Percentiles rank a stretch among this genome's conserved stretches.
Evolutionary conservation across 2,113 vertebrate genomes (phyloP).

Genomic region (Phainopepla nitens): DNA sequence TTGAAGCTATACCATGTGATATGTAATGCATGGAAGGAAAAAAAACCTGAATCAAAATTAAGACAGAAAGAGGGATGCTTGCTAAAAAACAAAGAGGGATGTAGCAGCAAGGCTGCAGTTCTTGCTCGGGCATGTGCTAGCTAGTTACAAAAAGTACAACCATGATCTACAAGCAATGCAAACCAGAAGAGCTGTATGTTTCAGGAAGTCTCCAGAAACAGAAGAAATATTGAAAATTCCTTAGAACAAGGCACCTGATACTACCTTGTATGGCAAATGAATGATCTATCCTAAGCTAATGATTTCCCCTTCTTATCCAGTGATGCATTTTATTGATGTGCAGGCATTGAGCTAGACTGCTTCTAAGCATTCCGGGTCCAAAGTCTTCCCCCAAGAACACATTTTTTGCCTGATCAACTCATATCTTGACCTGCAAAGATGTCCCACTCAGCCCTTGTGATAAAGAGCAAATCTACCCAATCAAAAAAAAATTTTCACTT

Average conservation of each 20-base stretch:
- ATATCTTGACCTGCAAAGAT: not conserved
- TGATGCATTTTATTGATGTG: not conserved
- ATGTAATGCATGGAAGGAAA: not conserved
- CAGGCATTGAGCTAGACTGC: not conserved
- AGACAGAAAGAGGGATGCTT: not conserved
- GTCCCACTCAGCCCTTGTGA: not conserved
- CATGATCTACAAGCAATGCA: not conserved
- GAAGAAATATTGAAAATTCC: not conserved
- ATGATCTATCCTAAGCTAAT: not conserved
- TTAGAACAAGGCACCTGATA: not conserved
- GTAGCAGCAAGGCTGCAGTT: not conserved
- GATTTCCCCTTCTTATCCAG: not conserved
- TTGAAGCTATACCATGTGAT: not conserved
- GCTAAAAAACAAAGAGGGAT: not conserved
- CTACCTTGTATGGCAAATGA: not conserved
- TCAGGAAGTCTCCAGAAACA: not conserved
- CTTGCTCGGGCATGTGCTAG: not conserved
- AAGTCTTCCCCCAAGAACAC: not conserved
- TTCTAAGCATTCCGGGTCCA: not conserved
- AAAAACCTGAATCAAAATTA: not conserved
- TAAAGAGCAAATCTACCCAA: not conserved
- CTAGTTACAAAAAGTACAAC: not conserved
- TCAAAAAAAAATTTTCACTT: not conserved
- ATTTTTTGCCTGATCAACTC: not conserved
- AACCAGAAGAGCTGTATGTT: not conserved